Conservation (phyloP, 2,888 invertebrate species). For the Dasypolia templi region DNA sequence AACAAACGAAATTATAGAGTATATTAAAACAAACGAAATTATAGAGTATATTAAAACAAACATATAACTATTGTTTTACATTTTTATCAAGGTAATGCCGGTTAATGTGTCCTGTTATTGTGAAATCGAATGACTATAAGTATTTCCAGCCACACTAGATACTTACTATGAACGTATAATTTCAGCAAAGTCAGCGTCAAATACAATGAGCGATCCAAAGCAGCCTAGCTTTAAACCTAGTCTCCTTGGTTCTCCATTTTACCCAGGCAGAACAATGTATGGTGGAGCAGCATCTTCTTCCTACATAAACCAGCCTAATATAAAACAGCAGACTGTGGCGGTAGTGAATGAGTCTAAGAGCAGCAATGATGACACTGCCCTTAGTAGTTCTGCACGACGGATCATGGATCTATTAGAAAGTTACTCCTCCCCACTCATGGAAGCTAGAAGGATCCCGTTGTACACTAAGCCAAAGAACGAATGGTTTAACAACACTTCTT, state of each 20-base stretch:
- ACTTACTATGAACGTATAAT: slow-evolving; percentile 56
- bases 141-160: slow-evolving; percentile 12
- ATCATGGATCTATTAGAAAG: slow-evolving; percentile 95
- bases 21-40: no score
- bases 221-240: slow-evolving; percentile 80
- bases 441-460: slow-evolving; percentile 94
- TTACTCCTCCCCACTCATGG: slow-evolving; percentile 94
- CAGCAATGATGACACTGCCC: slow-evolving; percentile 72
- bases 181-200: slow-evolving; percentile 78
- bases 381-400: slow-evolving; percentile 94
- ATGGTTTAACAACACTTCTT: slow-evolving; percentile 44
- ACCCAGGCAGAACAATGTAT: slow-evolving; percentile 93
- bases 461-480: slow-evolving; percentile 66
- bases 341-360: slow-evolving; percentile 72
- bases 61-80: slow-evolving; percentile 11
- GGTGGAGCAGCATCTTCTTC: slow-evolving; percentile 93
- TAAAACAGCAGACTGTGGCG: slow-evolving; percentile 73
- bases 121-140: slow-evolving; percentile 2
- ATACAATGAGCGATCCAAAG: slow-evolving; percentile 80
- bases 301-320: slow-evolving; percentile 86
- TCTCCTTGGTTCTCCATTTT: slow-evolving; percentile 92
- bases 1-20: no score
- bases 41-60: slow-evolving; percentile 13
- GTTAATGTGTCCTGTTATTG: slow-evolving; percentile 7
- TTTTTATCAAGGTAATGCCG: not conserved